A percentile compares a stretch with the other conserved stretches of the same genome.
phyloP scores from a whole-genome alignment of 30 jellyfish, hydroid and myxozoan species.

The Aurelia sp. region DNA sequence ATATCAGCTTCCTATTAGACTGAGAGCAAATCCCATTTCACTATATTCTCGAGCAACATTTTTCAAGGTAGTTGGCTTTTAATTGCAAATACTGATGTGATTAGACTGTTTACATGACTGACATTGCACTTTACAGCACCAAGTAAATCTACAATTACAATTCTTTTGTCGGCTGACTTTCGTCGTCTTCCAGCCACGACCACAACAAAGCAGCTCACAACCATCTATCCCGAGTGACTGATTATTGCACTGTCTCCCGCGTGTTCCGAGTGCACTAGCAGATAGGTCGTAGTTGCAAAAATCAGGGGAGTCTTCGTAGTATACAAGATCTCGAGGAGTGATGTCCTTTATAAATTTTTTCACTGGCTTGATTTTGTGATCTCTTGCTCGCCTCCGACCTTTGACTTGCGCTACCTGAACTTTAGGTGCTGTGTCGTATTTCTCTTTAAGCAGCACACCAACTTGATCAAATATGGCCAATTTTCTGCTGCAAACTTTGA shows the following conservation, averaged over 20 bases:
- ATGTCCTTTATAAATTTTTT: conserved; percentile 63
- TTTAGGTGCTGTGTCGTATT: conserved; percentile 89
- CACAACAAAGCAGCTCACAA: conserved; percentile 91
- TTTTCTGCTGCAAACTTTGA: conserved; percentile 79
- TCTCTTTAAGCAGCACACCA: conserved; percentile 81
- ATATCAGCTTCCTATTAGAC: too few species aligned
- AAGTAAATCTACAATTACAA: conserved; percentile 87
- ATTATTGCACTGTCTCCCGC: conserved; percentile 90
- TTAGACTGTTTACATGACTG: conserved; percentile 68
- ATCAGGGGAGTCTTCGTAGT: conserved; percentile 92
- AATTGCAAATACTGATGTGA: conserved; percentile 70
- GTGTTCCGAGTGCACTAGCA: conserved; percentile 86
- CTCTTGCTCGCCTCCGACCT: conserved; percentile 67
- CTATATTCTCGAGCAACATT: conserved; percentile 26
- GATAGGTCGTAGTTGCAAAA: conserved; percentile 76
- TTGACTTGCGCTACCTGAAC: conserved; percentile 81
- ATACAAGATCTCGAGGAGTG: conserved; percentile 81
- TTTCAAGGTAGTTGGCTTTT: background rate
- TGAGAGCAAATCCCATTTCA: too few species aligned
- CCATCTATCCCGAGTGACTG: conserved; percentile 95
- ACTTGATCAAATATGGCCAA: conserved; percentile 38
- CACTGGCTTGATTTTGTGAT: conserved; percentile 73
- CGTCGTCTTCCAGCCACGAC: conserved; percentile 86
- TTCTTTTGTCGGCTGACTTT: conserved; percentile 75
- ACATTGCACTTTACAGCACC: conserved; percentile 96